Evolutionary conservation across 2,113 vertebrate genomes (phyloP).

Genomic region (Paedocypris sp.): DNA sequence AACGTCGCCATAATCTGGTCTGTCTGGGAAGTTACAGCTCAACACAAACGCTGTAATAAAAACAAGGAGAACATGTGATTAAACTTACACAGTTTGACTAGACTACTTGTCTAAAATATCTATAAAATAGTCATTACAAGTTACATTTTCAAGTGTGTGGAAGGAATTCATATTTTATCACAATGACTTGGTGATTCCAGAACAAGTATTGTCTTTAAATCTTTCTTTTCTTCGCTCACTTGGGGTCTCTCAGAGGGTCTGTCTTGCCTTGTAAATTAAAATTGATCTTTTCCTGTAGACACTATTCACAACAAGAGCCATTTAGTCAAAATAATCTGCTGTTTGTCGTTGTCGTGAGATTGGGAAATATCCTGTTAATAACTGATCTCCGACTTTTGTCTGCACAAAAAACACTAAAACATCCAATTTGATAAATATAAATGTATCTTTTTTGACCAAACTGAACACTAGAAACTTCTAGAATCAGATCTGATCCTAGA

Average conservation of each 20-base stretch:
- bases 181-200: background rate
- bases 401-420: no score
- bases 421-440: no score
- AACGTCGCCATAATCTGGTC: conserved; percentile 74
- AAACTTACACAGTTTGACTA: background rate
- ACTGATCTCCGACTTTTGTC: no score
- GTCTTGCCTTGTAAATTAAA: background rate
- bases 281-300: background rate
- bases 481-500: no score
- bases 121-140: background rate
- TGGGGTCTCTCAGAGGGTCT: conserved; percentile 16
- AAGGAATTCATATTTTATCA: conserved; percentile 1
- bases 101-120: background rate
- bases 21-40: conserved; percentile 76
- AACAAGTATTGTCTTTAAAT: conserved; percentile 2
- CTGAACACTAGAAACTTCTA: no score
- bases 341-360: no score
- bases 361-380: no score
- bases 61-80: background rate
- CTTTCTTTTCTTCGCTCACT: conserved; percentile 6
- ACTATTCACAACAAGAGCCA: no score
- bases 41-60: conserved; percentile 70
- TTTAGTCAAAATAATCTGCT: no score
- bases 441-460: no score
- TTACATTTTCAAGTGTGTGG: background rate